Evolutionary conservation across 2,113 vertebrate species (phyloP), one percentile per base, ranked within the genome.

Genomic region (Microcebus jonahi): DNA sequence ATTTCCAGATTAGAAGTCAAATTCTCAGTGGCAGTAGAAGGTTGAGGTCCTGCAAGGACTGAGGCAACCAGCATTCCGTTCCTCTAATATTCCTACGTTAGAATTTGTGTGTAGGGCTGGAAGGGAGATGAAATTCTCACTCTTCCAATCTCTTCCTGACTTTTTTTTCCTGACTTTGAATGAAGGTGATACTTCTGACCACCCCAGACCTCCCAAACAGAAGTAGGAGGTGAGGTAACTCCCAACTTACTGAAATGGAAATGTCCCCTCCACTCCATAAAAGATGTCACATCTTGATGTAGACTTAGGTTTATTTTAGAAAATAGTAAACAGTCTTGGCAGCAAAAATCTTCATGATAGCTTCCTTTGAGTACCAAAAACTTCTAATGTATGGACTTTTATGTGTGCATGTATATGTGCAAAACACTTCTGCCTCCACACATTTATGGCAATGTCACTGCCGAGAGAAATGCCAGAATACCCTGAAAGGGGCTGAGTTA

Each of bases 1-100:
- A 77, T 80, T 80, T 86, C 71, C 25, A 86, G 13, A 82, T 94
- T n/a, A 85, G 84, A 96, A 91, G 61, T 92, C 77, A 80, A 20
- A 59, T 94, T 92, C 42, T 92, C 68, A 57, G 59, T 70, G 55
- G 39, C 73, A 77, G 36, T 82, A 29, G 53, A 42, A 87, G 36
- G 73, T 15, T 81, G 15, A 53, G 77, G 48, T 88, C 45, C 20
- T 31, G 18, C 65, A 48, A 93, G 55, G 63, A 4, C 29, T 45
- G 45, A 65, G 61, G 5, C 48, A 59, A 27, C 14, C 29, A 81
- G 71, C 29, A 57, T 92, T 87, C 76, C 27, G 61, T 94, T 85
- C 61, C 48, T 84, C 13, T 65, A 10, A n/a, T 34, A 34, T 77
- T 34, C 80, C 67, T 48, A 76, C 29, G 20, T 42, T 53, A 23